phyloP scores from a whole-genome alignment of 2,888 invertebrate genomes.

The Nasonovia ribisnigri region DNA sequence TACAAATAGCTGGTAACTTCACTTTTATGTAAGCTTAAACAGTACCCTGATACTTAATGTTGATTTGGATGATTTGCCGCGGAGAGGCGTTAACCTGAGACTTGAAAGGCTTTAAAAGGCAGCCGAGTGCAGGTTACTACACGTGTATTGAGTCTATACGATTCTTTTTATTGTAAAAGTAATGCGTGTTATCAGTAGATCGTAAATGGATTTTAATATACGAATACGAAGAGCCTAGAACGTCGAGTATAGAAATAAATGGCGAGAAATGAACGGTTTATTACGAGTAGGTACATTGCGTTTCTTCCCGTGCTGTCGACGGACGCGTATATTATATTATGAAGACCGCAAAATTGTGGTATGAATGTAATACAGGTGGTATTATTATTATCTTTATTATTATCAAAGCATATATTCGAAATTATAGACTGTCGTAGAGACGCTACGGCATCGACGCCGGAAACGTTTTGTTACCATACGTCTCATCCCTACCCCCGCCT shows the following conservation, averaged over 20 bases:
- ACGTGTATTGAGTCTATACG: not conserved
- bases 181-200: not conserved
- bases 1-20: not conserved
- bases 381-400: not conserved
- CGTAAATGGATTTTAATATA: not conserved
- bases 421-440: not conserved
- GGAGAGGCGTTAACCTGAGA: not conserved
- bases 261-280: not conserved
- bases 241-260: not conserved
- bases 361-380: not conserved
- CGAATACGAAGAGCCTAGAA: not conserved
- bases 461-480: conserved; percentile 36
- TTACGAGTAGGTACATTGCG: not conserved
- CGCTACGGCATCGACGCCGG: not conserved
- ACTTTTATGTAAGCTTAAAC: not conserved
- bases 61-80: not conserved
- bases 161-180: not conserved
- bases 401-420: not conserved
- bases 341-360: not conserved
- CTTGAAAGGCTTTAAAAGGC: not conserved
- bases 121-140: not conserved
- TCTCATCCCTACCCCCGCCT: not conserved
- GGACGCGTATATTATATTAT: not conserved
- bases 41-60: not conserved
- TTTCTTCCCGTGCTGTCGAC: not conserved